phyloP scores from a whole-genome alignment of 2,113 vertebrate genomes.

The Istiophorus platypterus region DNA sequence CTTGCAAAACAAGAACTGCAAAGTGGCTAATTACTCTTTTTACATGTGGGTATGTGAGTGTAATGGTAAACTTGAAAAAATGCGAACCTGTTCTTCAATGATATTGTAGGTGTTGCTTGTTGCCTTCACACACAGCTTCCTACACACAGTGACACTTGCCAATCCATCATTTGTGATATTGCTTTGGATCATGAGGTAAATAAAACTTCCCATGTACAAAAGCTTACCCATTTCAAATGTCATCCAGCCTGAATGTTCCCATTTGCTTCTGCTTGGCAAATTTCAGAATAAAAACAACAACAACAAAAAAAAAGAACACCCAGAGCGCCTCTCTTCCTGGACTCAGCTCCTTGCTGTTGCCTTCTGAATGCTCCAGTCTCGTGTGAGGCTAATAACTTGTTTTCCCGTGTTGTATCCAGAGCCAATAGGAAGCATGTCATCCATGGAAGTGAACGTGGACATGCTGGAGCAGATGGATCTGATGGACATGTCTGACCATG shows the following conservation, averaged over 20 bases:
- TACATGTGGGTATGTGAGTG: background rate
- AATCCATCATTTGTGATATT: constrained; percentile 20
- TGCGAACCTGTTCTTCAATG: background rate
- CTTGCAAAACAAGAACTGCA: background rate
- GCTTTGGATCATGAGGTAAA: constrained; percentile 17
- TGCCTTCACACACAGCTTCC: constrained; percentile 17
- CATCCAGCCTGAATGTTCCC: constrained; percentile 46
- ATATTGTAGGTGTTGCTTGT: constrained; percentile 6
- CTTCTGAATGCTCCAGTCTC: background rate
- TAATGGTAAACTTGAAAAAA: background rate
- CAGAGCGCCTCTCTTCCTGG: constrained; percentile 50
- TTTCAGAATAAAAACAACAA: background rate
- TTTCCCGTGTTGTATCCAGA: constrained; percentile 80
- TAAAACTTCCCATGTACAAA: background rate
- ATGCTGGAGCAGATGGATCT: constrained; percentile 99
- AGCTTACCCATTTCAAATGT: constrained; percentile 37
- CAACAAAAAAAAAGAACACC: background rate
- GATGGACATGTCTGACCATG: constrained; percentile 97
- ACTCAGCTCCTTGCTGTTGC: constrained; percentile 65
- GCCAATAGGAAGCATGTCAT: constrained; percentile 98
- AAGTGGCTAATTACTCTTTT: background rate
- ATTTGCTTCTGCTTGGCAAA: constrained; percentile 53
- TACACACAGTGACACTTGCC: constrained; percentile 1
- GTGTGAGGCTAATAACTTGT: constrained; percentile 14
- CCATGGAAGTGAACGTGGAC: constrained; percentile 99